Evolutionary conservation across 2,888 invertebrate species (phyloP), one percentile per base, ranked within the genome.

Genomic region (Willowsia nigromaculata): DNA sequence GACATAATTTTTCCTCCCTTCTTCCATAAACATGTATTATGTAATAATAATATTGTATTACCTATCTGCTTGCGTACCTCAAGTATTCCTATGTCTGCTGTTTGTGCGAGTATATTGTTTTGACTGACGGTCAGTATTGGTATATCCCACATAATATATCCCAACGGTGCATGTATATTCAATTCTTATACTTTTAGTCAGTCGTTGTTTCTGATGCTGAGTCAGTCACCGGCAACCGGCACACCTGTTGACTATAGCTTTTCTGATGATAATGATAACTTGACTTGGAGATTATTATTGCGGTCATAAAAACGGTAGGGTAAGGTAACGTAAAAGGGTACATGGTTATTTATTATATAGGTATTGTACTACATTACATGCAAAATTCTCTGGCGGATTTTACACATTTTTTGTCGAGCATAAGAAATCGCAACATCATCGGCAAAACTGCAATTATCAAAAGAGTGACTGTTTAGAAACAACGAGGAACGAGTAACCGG

Each of bases 181-280:
- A 18, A 25, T 9, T 1, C 25, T 37, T 7, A 33, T n/a, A n/a
- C 33, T n/a, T 33, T 18, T n/a, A 65, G 37, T 6, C 15, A 30
- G 15, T 37, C 65, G 65, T 59, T 59, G 59, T 7, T 25, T 59
- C 9, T 37, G 33, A 5, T n/a, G 71, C 71, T 74, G 71, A 74
- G 43, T 74, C 71, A 74, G 65, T 65, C 65, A 33, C 65, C 71
- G 47, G 71, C 71, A 74, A 33, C 65, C 71, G 47, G 71, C 71
- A 74, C 71, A 74, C 71, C 71, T 74, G 71, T 74, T 74, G 71
- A 74, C 40, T 74, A 37, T 47, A 15, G 65, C 37, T 65, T 59
- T 25, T n/a, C n/a, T 59, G 65, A 65, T 33, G 65, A 65, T 65
- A 33, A 33, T 33, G 65, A 65, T 33, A n/a, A 65, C 59, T 59